Evolutionary conservation across 2,797 vertebrate species (phyloP).

Genomic region (Gambelia wislizenii): DNA sequence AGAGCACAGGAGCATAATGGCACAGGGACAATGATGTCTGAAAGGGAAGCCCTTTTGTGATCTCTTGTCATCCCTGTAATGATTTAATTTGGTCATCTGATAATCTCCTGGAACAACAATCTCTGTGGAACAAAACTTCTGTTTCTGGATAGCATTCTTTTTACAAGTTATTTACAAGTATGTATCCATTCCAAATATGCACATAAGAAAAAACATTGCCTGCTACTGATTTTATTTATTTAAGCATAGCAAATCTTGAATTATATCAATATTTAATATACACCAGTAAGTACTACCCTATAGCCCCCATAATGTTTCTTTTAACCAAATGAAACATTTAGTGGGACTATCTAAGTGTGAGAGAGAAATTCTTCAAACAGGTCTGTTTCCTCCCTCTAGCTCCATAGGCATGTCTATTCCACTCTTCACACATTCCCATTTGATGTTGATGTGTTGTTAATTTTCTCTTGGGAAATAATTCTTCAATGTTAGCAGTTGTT

Average conservation of each 20-base stretch:
- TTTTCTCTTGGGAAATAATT: conserved; percentile 68
- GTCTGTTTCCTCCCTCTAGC: not conserved
- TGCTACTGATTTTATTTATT: not conserved
- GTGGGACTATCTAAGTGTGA: rapidly evolving
- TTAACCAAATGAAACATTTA: not conserved
- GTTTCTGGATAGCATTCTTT: not conserved
- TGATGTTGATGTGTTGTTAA: conserved; percentile 63
- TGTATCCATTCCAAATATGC: not conserved
- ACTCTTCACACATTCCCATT: conserved; percentile 66
- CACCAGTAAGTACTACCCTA: not conserved
- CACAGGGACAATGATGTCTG: too few species aligned
- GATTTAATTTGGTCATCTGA: too few species aligned
- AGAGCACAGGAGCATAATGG: too few species aligned
- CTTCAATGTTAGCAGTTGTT: conserved; percentile 64
- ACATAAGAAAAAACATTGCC: not conserved
- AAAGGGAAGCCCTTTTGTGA: too few species aligned
- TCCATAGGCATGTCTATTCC: conserved; percentile 41
- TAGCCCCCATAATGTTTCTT: not conserved
- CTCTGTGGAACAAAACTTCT: not conserved
- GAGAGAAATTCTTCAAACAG: not conserved
- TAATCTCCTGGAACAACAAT: not conserved
- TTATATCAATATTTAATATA: not conserved
- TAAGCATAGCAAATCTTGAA: not conserved
- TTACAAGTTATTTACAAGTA: not conserved
- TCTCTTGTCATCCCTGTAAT: too few species aligned